Conservation (phyloP, 2,797 vertebrate species). For the Psittacula echo region DNA sequence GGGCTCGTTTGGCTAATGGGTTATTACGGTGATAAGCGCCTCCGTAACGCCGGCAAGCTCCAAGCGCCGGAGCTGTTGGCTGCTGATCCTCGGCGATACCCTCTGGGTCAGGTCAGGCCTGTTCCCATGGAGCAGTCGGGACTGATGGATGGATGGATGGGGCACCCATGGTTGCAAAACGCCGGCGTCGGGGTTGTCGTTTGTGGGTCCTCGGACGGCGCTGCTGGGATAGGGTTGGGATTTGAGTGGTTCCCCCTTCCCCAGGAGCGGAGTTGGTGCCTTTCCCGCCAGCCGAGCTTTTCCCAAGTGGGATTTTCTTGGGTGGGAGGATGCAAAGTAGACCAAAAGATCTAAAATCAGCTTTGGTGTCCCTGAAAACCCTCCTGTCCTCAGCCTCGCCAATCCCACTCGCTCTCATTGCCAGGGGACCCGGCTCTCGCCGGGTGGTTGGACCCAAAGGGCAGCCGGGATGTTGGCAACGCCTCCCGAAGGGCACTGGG, state of each 20-base stretch:
- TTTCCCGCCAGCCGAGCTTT: not conserved
- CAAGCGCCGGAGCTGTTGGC: not conserved
- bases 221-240: not conserved
- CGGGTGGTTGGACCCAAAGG: not conserved
- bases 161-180: not conserved
- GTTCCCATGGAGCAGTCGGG: not conserved
- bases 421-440: not conserved
- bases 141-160: not conserved
- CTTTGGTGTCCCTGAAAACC: accelerated
- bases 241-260: not conserved
- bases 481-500: accelerated
- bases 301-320: not conserved
- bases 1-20: not conserved
- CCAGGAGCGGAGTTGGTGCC: accelerated
- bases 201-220: not conserved
- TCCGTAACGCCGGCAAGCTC: not conserved
- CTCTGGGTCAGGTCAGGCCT: constrained; percentile 10
- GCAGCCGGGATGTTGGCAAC: not conserved
- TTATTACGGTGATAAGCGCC: not conserved
- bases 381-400: accelerated
- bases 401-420: accelerated
- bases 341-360: accelerated
- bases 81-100: not conserved
- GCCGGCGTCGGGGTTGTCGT: not conserved
- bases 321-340: not conserved